Evolutionary conservation across 92 coral and sea anemone species (phyloP).

Genomic region (Bergia puertoricense): DNA sequence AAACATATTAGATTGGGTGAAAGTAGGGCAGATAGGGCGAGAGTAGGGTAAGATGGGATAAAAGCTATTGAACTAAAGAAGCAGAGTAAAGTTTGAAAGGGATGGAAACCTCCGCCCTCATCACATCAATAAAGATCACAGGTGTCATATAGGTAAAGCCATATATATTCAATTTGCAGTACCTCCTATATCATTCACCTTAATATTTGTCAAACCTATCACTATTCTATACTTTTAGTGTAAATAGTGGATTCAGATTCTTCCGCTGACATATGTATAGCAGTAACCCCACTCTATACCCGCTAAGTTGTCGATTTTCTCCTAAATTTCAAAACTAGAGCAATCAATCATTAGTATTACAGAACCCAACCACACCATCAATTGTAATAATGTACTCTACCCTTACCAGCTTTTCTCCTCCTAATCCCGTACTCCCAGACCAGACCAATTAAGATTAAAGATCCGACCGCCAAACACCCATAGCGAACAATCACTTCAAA

Average conservation of each 20-base stretch:
- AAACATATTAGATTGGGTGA: no score
- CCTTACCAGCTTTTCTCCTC: conserved; percentile 54
- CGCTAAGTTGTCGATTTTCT: no score
- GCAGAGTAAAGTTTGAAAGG: background rate
- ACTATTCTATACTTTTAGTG: no score
- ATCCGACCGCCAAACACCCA: conserved; percentile 61
- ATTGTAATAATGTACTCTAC: background rate
- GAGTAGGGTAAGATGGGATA: background rate
- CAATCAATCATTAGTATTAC: no score
- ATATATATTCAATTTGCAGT: no score
- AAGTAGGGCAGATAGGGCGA: no score
- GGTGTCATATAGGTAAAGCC: no score
- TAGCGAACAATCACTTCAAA: conserved; percentile 51
- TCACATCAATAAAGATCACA: background rate
- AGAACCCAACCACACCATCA: background rate
- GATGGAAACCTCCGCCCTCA: background rate
- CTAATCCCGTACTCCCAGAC: conserved; percentile 79
- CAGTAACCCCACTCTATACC: no score
- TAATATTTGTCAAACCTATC: no score
- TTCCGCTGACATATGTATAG: no score
- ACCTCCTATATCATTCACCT: no score
- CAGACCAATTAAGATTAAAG: conserved; percentile 71
- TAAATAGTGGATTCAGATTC: no score
- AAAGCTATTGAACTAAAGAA: background rate
- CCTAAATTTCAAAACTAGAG: background rate